Base-by-base conservation (phyloP, 2,797 vertebrate genomes). In the Hypotaenidia okinawae region DNA sequence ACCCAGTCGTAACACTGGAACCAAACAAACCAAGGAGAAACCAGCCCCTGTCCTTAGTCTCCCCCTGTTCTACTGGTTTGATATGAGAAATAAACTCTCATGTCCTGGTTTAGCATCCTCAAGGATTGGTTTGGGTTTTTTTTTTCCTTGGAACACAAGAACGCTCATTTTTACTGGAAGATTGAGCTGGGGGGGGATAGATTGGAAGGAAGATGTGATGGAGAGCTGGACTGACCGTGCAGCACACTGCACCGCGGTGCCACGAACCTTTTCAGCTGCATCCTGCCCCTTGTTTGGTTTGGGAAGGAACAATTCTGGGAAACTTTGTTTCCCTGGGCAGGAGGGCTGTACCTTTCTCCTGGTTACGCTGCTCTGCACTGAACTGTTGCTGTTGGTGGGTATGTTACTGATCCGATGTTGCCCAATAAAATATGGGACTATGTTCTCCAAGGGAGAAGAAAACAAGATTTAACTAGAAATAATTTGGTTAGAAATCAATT, bases 1-100 rank as follows among this genome's bases (percentile, higher is more conserved):
- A 17, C 16, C 28, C 37, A 4, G 28, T n/a, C 11, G 0, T n/a
- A 21, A 37, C 32, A 3, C 32, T 28, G 24, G 32, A 69, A 55
- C 9, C 16, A 51, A 86, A 22, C 5, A 1, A n/a, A 45, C 35
- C 35, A 66, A 58, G 28, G 43, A 49, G 54, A 68, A 74, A 41
- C 7, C 8, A n/a, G 5, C 5, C 18, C 0, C 0, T 55, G 51
- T 13, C 54, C 32, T 61, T 11, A 8, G 19, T 81, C 57, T 64
- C 45, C 11, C 25, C 45, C 62, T n/a, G 15, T 35, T 37, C 59
- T 43, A 2, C n/a, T 16, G 3, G 18, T 67, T 89, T 27, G 45
- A 23, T n/a, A 5, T 8, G n/a, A 70, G 37, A 37, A 77, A 49
- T 16, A 49, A 82, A 49, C 15, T 2, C 0, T 32, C 3, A 1